These are phyloP conservation scores for Sipha maydis DNA, from an alignment of 2,888 invertebrate genomes.

Conservation along the genomic window DNA sequence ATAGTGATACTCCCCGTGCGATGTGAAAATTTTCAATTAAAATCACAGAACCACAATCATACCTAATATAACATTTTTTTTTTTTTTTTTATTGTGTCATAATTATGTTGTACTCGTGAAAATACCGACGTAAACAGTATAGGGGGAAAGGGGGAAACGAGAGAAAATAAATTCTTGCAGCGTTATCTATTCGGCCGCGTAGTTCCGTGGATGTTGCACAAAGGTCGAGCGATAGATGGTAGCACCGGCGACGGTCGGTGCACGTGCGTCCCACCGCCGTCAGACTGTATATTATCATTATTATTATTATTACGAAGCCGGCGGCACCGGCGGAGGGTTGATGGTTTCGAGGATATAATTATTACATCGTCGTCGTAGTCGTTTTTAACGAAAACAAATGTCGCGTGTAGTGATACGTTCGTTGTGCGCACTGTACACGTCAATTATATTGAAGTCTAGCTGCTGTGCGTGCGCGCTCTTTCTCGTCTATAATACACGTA, in stretches of 20 bases:
- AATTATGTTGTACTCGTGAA: not conserved
- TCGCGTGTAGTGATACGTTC: not conserved
- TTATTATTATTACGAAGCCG: not conserved
- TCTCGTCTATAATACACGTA: not conserved
- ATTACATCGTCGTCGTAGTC: not conserved
- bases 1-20: too few relatives aligned
- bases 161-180: constrained; percentile 28
- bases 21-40: too few relatives aligned
- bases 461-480: not conserved
- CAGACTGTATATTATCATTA: not conserved
- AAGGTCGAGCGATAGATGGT: constrained; percentile 59
- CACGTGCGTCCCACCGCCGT: not conserved
- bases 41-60: too few relatives aligned
- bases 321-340: not conserved
- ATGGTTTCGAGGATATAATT: constrained; percentile 1
- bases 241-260: constrained; percentile 28
- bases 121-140: too few relatives aligned
- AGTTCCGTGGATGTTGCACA: not conserved
- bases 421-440: not conserved
- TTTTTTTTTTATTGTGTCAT: not conserved
- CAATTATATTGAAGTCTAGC: not conserved
- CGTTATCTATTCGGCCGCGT: constrained; percentile 42
- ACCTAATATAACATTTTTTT: too few relatives aligned
- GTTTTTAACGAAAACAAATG: constrained; percentile 6
- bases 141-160: too few relatives aligned